phyloP scores from a whole-genome alignment of 2,113 vertebrate species.

The Canis aureus region DNA sequence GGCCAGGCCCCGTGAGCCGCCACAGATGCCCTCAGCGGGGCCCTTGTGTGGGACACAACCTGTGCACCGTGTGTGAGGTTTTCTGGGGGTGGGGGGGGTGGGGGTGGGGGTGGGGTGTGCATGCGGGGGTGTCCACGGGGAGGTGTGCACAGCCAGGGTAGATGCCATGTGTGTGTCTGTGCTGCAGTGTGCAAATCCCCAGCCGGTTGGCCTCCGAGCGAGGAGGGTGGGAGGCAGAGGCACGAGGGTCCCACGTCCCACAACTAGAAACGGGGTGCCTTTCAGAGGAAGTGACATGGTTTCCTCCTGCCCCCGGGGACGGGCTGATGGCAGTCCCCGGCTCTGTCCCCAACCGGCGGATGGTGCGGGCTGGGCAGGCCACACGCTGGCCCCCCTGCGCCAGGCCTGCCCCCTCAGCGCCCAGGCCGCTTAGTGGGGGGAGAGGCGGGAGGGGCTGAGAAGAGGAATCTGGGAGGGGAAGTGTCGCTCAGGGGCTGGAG shows the following conservation, averaged over 20 bases:
- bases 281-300: not conserved
- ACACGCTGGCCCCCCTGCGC: not conserved
- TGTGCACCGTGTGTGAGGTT: too few species aligned
- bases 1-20: not conserved
- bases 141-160: not conserved
- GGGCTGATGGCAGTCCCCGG: not conserved
- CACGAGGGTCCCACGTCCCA: not conserved
- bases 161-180: too few species aligned
- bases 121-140: not conserved
- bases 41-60: not conserved
- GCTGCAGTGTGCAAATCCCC: not conserved
- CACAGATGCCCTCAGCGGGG: not conserved
- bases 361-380: too few species aligned
- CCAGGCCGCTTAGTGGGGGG: not conserved
- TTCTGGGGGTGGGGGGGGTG: not conserved
- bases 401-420: not conserved
- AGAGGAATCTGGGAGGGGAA: not conserved
- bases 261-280: not conserved
- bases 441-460: not conserved
- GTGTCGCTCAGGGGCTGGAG: too few species aligned
- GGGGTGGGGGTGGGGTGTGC: fast-evolving
- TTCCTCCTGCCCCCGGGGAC: not conserved
- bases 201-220: not conserved
- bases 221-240: not conserved
- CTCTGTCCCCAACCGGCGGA: fast-evolving